Percentiles rank a stretch among this genome's conserved stretches.
These are phyloP conservation scores for Apamea epomidion DNA, from an alignment of 2,888 invertebrate species.

Conservation along the genomic window DNA sequence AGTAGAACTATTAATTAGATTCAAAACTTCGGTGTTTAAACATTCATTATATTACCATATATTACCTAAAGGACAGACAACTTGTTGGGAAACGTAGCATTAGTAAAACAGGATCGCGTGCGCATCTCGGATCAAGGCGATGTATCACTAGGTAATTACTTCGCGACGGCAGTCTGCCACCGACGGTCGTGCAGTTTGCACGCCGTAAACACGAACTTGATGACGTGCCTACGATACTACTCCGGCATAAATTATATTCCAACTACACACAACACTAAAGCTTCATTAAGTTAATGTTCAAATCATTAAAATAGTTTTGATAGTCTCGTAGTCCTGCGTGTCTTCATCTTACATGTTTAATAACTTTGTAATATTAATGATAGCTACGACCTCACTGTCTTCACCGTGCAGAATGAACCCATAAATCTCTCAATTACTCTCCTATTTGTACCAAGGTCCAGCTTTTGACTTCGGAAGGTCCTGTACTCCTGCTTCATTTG, in stretches of 20 bases:
- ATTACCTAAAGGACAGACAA: slow-evolving; percentile 55
- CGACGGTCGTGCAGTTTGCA: slow-evolving; percentile 75
- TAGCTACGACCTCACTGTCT: slow-evolving; percentile 63
- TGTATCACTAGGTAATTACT: slow-evolving; percentile 75
- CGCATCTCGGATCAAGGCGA: slow-evolving; percentile 67
- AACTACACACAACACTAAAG: slow-evolving; percentile 67
- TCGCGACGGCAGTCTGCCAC: slow-evolving; percentile 74
- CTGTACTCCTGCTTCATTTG: slow-evolving; percentile 52
- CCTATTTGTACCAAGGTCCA: slow-evolving; percentile 59
- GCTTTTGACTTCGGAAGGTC: slow-evolving; percentile 45
- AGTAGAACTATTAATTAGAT: slow-evolving; percentile 27
- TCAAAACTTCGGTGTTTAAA: slow-evolving; percentile 44
- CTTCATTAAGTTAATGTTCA: slow-evolving; percentile 70
- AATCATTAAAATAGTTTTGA: slow-evolving; percentile 74
- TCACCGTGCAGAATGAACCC: slow-evolving; percentile 67
- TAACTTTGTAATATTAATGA: slow-evolving; percentile 73
- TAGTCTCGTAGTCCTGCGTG: slow-evolving; percentile 70
- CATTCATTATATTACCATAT: slow-evolving; percentile 53
- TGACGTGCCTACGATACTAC: slow-evolving; percentile 66
- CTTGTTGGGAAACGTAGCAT: slow-evolving; percentile 56
- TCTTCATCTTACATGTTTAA: slow-evolving; percentile 73
- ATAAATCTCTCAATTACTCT: slow-evolving; percentile 71
- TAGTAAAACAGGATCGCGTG: slow-evolving; percentile 63
- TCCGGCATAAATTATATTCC: slow-evolving; percentile 73
- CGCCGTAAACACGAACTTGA: slow-evolving; percentile 69